Conservation (phyloP, 1,140 invertebrate species). For the Drosophila grimshawi region DNA sequence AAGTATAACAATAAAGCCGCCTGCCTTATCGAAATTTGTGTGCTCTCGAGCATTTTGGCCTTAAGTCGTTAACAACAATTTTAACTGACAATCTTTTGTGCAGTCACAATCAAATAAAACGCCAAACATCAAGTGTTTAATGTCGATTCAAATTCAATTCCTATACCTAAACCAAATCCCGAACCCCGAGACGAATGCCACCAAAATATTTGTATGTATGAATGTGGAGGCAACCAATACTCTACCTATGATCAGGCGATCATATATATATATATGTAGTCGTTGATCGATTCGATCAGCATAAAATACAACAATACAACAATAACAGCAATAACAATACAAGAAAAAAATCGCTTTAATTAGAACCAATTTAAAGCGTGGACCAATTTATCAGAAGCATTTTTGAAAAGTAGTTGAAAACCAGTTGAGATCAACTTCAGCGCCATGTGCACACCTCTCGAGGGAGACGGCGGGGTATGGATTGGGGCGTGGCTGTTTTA, state of each 20-base stretch:
- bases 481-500: conserved; percentile 1
- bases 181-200: conserved; percentile 65
- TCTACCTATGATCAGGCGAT: background rate
- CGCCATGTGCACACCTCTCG: conserved; percentile 54
- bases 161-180: conserved; percentile 26
- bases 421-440: conserved; percentile 79
- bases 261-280: conserved; percentile 25
- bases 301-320: conserved; percentile 41
- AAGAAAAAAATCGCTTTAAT: conserved; percentile 70
- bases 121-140: conserved; percentile 78
- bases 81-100: conserved; percentile 71
- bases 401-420: conserved; percentile 83
- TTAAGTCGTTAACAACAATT: conserved; percentile 73
- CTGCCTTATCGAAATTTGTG: conserved; percentile 65
- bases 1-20: conserved; percentile 59
- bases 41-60: conserved; percentile 69
- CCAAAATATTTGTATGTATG: conserved; percentile 41
- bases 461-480: background rate
- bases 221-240: background rate
- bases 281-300: conserved; percentile 79
- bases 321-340: background rate
- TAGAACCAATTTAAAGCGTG: conserved; percentile 81
- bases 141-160: conserved; percentile 57
- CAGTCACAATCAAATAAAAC: conserved; percentile 63
- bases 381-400: conserved; percentile 82